These are phyloP conservation scores for Monoplex corrugatus DNA, from an alignment of 2,888 invertebrate species.

Conservation along the genomic window DNA sequence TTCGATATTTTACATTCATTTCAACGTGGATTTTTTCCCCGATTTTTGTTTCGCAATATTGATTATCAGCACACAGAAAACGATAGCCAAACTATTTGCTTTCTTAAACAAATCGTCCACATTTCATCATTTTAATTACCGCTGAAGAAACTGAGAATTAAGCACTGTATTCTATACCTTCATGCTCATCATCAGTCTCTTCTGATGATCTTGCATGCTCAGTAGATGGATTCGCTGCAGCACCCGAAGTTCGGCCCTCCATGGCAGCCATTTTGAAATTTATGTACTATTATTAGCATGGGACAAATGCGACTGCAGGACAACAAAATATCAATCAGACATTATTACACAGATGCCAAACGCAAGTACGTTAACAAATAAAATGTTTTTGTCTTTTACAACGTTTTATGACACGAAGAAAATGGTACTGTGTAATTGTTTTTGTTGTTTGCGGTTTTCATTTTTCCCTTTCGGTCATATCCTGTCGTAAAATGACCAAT, in stretches of 20 bases:
- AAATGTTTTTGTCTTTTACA: neutral
- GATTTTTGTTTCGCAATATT: conserved; percentile 6
- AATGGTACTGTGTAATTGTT: neutral
- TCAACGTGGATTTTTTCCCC: neutral
- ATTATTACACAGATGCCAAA: neutral
- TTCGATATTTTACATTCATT: conserved; percentile 26
- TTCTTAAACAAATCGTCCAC: neutral
- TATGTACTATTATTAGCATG: conserved; percentile 35
- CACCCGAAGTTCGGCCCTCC: conserved; percentile 44
- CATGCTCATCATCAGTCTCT: conserved; percentile 38
- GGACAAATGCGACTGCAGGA: conserved; percentile 24
- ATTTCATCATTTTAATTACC: neutral
- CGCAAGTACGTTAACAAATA: neutral
- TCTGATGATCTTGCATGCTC: conserved; percentile 36
- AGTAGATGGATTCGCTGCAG: conserved; percentile 26
- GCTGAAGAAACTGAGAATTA: neutral
- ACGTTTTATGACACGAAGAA: neutral
- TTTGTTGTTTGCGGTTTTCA: conserved; percentile 32
- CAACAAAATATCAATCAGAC: neutral
- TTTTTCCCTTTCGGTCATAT: conserved; percentile 34
- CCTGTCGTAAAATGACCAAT: conserved; percentile 28
- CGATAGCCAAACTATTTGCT: neutral
- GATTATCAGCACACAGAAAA: neutral
- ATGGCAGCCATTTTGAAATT: conserved; percentile 49
- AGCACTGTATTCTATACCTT: conserved; percentile 27